Conservation (phyloP, 2,888 invertebrate species). For the Apamea anceps region DNA sequence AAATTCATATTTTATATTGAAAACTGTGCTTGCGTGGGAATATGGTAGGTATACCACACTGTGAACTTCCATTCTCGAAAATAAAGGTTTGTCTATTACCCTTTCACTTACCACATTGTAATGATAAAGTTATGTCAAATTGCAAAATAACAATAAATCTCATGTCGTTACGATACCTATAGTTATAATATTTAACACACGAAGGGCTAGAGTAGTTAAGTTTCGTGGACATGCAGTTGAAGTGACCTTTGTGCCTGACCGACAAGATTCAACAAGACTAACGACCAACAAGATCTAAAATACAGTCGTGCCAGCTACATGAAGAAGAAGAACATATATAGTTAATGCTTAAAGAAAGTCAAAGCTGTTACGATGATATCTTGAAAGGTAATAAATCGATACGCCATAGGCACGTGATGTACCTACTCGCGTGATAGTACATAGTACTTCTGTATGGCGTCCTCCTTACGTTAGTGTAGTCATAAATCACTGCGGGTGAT, state of each 20-base stretch:
- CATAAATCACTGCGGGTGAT: conserved; percentile 40
- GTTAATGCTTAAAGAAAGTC: not conserved
- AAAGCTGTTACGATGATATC: not conserved
- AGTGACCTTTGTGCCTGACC: not conserved
- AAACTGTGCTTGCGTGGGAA: not conserved
- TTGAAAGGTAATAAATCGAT: not conserved
- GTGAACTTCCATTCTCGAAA: not conserved
- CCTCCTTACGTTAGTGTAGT: not conserved
- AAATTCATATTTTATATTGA: not conserved
- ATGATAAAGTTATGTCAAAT: not conserved
- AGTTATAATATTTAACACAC: not conserved
- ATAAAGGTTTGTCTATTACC: not conserved
- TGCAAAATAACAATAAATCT: not conserved
- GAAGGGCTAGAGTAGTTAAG: not conserved
- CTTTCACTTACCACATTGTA: not conserved
- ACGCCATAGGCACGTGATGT: not conserved
- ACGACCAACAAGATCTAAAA: too few relatives aligned
- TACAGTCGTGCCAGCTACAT: too few relatives aligned
- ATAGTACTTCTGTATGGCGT: not conserved
- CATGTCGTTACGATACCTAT: not conserved
- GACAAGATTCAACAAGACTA: too few relatives aligned
- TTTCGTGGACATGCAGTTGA: not conserved
- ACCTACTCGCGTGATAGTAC: not conserved
- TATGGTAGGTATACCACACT: not conserved
- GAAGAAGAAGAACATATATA: not conserved